phyloP scores from a whole-genome alignment of 2,888 invertebrate genomes.

The Augochlorella aurata region DNA sequence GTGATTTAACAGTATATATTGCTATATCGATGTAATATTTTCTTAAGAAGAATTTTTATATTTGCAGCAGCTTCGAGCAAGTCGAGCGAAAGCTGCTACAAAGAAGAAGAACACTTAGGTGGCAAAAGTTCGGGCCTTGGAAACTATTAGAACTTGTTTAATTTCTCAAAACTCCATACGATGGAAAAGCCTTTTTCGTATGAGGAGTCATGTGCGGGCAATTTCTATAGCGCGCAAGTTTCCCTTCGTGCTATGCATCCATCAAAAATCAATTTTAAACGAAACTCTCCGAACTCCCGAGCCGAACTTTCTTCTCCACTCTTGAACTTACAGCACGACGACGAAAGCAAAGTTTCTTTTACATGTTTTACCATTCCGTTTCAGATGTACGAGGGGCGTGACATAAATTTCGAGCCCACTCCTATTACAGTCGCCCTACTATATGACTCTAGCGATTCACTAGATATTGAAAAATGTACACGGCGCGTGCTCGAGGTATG shows the following conservation, averaged over 20 bases:
- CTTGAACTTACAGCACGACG: neutral
- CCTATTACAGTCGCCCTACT: slow-evolving; percentile 16
- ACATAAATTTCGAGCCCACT: slow-evolving; percentile 20
- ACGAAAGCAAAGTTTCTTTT: slow-evolving; percentile 22
- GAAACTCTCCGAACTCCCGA: neutral
- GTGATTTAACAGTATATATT: too few relatives aligned
- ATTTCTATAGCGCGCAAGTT: neutral
- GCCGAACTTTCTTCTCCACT: neutral
- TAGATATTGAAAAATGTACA: slow-evolving; percentile 58
- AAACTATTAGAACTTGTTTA: neutral
- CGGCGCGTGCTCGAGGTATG: neutral
- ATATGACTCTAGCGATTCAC: slow-evolving; percentile 32
- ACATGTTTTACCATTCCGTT: slow-evolving; percentile 19
- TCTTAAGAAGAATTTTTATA: too few relatives aligned
- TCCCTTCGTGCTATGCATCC: neutral
- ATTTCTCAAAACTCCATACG: neutral
- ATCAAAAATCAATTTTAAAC: slow-evolving; percentile 31
- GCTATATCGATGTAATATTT: too few relatives aligned
- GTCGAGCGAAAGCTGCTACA: too few relatives aligned
- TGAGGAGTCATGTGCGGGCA: neutral
- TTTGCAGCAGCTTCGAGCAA: too few relatives aligned
- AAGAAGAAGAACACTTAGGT: neutral
- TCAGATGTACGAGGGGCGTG: neutral
- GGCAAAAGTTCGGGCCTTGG: neutral
- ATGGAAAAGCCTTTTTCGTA: neutral